These are phyloP conservation scores for Psittacara wagleri DNA, from an alignment of 2,113 vertebrate genomes.

Conservation along the genomic window DNA sequence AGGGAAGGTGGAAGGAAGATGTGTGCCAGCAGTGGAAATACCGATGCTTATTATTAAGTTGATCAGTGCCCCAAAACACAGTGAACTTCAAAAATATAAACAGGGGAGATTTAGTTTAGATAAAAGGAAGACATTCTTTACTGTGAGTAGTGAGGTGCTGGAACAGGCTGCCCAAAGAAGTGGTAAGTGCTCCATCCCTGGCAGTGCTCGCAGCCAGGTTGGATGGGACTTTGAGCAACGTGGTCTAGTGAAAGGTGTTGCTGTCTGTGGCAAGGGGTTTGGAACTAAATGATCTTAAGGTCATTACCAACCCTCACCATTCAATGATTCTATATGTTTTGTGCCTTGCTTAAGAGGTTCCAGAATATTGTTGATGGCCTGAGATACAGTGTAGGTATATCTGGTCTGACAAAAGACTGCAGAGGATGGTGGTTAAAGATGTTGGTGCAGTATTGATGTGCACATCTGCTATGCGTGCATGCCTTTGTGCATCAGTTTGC, in stretches of 20 bases:
- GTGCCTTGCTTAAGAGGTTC: background rate
- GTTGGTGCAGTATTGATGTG: background rate
- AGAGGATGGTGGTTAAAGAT: background rate
- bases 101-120: background rate
- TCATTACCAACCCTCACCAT: background rate
- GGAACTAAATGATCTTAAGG: background rate
- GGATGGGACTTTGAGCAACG: background rate
- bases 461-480: accelerated
- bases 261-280: background rate
- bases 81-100: background rate
- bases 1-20: background rate
- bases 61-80: background rate
- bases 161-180: background rate
- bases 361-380: background rate
- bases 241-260: background rate
- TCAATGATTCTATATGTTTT: background rate
- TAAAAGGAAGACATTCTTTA: background rate
- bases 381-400: background rate
- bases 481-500: background rate
- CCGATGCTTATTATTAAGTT: background rate
- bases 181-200: background rate
- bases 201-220: background rate
- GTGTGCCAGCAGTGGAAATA: background rate
- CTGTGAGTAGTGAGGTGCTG: background rate
- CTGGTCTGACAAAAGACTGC: background rate